A percentile compares a stretch with the other conserved stretches of the same genome.
phyloP scores from a whole-genome alignment of 2,797 vertebrate species.

The Australoheros facetus region DNA sequence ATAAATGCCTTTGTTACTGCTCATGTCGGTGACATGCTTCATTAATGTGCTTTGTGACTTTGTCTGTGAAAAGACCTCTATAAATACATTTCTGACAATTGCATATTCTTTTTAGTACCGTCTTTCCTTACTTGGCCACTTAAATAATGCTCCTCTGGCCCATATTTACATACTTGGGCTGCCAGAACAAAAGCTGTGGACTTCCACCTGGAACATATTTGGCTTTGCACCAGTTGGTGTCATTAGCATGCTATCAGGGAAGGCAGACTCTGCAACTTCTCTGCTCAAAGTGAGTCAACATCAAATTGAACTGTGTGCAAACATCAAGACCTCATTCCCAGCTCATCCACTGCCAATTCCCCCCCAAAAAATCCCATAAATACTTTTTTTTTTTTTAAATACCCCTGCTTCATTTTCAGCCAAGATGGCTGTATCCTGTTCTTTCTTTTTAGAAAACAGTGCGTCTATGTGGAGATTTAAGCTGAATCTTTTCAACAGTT shows the following conservation, averaged over 20 bases:
- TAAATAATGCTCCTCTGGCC: not conserved
- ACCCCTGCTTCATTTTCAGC: not conserved
- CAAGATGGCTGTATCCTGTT: not conserved
- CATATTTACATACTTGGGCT: not conserved
- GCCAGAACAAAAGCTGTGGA: not conserved
- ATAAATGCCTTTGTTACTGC: constrained; percentile 21
- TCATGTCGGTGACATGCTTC: not conserved
- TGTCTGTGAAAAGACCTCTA: too few species aligned
- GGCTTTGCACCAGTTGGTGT: not conserved
- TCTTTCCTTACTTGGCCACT: not conserved
- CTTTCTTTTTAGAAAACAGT: not conserved
- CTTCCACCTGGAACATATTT: not conserved
- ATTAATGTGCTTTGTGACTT: not conserved
- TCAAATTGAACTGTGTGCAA: not conserved
- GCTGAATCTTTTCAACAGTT: not conserved
- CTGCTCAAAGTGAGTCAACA: not conserved
- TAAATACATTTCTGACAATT: not conserved
- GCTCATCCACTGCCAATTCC: not conserved
- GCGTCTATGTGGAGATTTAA: not conserved
- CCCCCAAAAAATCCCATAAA: not conserved
- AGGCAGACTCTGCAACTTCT: not conserved
- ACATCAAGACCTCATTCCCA: not conserved
- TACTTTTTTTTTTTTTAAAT: not conserved
- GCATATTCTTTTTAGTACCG: not conserved
- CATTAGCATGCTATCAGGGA: not conserved